Percentiles rank a stretch among this genome's conserved stretches.
phyloP scores from a whole-genome alignment of 1,140 invertebrate genomes.

The Tetranychus urticae region DNA sequence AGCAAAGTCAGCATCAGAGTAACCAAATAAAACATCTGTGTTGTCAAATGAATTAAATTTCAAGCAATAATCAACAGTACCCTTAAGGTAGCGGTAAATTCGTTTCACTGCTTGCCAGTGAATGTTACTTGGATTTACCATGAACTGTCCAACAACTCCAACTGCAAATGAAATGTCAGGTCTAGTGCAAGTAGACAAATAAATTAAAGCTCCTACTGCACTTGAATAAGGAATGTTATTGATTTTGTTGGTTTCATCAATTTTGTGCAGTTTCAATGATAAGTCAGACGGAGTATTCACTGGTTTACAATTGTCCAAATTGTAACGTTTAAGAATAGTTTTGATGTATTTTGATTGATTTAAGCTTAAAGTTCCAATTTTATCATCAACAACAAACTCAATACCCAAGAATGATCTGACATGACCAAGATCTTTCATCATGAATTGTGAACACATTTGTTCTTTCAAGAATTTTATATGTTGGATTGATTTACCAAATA shows the following conservation, averaged over 20 bases:
- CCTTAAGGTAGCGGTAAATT: constrained; percentile 16
- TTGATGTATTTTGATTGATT: constrained; percentile 2
- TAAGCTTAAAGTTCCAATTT: neutral
- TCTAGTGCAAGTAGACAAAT: constrained; percentile 7
- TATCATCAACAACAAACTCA: constrained; percentile 5
- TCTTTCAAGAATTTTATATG: neutral
- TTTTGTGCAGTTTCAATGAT: neutral
- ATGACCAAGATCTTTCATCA: neutral
- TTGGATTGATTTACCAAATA: neutral
- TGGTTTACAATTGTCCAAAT: constrained; percentile 1
- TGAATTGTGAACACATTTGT: neutral
- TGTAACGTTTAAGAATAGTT: constrained; percentile 10
- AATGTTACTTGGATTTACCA: constrained; percentile 6
- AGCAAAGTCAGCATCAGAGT: constrained; percentile 17
- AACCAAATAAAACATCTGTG: neutral
- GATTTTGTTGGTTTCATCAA: neutral
- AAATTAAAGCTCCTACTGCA: constrained; percentile 8
- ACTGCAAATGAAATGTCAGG: constrained; percentile 14
- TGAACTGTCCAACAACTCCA: constrained; percentile 6
- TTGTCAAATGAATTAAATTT: neutral
- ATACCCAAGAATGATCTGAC: constrained; percentile 10
- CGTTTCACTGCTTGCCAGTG: constrained; percentile 14
- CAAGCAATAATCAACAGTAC: constrained; percentile 11
- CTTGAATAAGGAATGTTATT: constrained; percentile 12
- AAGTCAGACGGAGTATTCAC: neutral